Evolutionary conservation across 2,113 vertebrate genomes (phyloP), one percentile per base, ranked within the genome.

Genomic region (Nycticryphes semicollaris): DNA sequence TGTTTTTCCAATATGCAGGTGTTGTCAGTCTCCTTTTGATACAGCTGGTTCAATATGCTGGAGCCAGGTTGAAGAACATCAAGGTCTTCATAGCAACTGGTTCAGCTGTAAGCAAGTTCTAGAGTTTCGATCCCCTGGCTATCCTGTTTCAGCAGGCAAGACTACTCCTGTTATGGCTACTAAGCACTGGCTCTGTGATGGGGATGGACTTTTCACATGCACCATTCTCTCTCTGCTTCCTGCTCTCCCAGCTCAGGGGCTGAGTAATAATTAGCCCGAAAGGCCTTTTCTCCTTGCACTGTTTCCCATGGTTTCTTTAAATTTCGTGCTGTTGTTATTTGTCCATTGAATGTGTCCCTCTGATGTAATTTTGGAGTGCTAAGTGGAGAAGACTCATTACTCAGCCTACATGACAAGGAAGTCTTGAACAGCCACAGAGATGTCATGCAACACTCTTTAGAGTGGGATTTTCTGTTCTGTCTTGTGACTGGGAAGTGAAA

Each of bases 271-370:
- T 48, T 68, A 47, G 22, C 23, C 27, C 1, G 1, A 69, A 78
- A 68, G 13, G 7, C 14, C 5, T 79, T 68, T 66, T 37, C 16
- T 81, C 27, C 1, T 0, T 53, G 14, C 2, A 0, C 16, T n/a
- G 1, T 70, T 90, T 90, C 33, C 17, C 10, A 11, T 9, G 4
- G 12, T 10, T 7, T 74, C 54, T 67, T 47, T 30, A 66, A 81
- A 85, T 47, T 14, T 50, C 43, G 37, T 79, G 9, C 12, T 84
- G 62, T 10, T 45, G 1, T 5, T 59, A 73, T 66, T 75, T 37
- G 5, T 35, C 21, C 17, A 60, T 6, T 50, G 24, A 60, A 10
- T 39, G 31, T 39, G 11, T 56, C 75, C 21, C 7, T 84, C 33
- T 91, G 33, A 22, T 50, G 54, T 31, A 0, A 15, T 13, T 90